A percentile compares a stretch with the other conserved stretches of the same genome.
phyloP scores from a whole-genome alignment of 2,888 invertebrate species.

The Drosophila picticornis region DNA sequence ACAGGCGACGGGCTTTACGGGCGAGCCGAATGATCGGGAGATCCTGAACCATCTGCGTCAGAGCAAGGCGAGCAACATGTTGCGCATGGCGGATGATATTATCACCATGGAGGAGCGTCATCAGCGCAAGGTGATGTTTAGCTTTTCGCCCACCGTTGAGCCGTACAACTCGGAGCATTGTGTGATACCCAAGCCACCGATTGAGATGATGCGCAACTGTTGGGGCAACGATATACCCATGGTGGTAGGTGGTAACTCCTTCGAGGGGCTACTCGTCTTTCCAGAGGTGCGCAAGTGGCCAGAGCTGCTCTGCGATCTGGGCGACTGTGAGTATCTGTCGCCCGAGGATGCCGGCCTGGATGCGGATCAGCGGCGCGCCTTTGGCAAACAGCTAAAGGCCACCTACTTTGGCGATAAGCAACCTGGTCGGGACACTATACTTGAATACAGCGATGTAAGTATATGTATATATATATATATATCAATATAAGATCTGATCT shows the following conservation, averaged over 20 bases:
- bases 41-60: slow-evolving; percentile 83
- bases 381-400: slow-evolving; percentile 84
- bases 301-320: slow-evolving; percentile 72
- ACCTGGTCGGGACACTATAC: slow-evolving; percentile 82
- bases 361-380: slow-evolving; percentile 73
- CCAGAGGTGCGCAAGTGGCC: slow-evolving; percentile 82
- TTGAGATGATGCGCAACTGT: slow-evolving; percentile 83
- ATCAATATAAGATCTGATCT: background rate
- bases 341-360: slow-evolving; percentile 80
- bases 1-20: slow-evolving; percentile 82
- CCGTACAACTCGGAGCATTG: slow-evolving; percentile 82
- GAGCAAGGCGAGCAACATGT: slow-evolving; percentile 80
- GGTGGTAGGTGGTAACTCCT: slow-evolving; percentile 84
- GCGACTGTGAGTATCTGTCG: slow-evolving; percentile 82
- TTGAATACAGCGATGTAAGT: slow-evolving; percentile 84
- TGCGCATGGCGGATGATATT: slow-evolving; percentile 82
- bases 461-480: background rate
- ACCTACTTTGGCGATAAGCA: slow-evolving; percentile 85
- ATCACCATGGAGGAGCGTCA: slow-evolving; percentile 82
- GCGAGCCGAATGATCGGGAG: slow-evolving; percentile 79
- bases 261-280: slow-evolving; percentile 83
- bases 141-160: slow-evolving; percentile 83
- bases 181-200: slow-evolving; percentile 80
- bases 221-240: slow-evolving; percentile 84
- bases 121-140: slow-evolving; percentile 76